Evolutionary conservation across 2,113 vertebrate species (phyloP), one percentile per base, ranked within the genome.

Genomic region (Athene noctua): DNA sequence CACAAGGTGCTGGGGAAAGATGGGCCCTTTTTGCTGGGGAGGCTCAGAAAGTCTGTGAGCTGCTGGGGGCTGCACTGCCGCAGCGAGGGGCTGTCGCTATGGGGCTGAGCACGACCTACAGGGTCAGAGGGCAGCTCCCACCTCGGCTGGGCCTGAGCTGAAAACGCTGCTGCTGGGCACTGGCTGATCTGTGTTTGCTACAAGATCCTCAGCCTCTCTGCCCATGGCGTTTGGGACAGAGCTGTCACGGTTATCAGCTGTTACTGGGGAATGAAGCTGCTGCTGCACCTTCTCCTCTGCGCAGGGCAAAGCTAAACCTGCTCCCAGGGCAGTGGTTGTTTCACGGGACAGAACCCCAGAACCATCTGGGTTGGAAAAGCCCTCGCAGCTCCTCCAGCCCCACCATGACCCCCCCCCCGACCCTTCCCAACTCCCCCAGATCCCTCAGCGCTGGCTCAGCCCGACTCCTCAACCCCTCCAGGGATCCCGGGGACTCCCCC

Each of bases 71-170:
- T n/a, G 17, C 15, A 9, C 11, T 1, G 52, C n/a, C 11, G 27
- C 38, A 9, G 47, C 4, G 10, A 21, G 54, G 11, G 83, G 36
- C 21, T 15, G 2, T 6, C 5, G 4, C 19, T 2, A 1, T 7
- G 1, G 13, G 38, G 44, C 44, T 16, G 42, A 13, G 29, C 0
- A 2, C 6, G 9, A 22, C 38, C 86, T 4, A 3, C 0, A 10
- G 57, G 18, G 3, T 7, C 55, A 5, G 16, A 46, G n/a, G 7
- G 9, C 38, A 21, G 65, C 38, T 11, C 85, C 23, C 74, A 7
- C 20, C 46, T 26, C 54, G 17, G 51, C 73, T 2, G 6, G 23
- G 44, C 25, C 26, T 9, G 17, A 38, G 75, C 1, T 42, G 42
- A 4, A 10, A 38, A 17, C 16, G 2, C n/a, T 12, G 57, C 83